Evolutionary conservation across 2,113 vertebrate species (phyloP), one percentile per base, ranked within the genome.

Genomic region (Pelecanoides urinatrix): DNA sequence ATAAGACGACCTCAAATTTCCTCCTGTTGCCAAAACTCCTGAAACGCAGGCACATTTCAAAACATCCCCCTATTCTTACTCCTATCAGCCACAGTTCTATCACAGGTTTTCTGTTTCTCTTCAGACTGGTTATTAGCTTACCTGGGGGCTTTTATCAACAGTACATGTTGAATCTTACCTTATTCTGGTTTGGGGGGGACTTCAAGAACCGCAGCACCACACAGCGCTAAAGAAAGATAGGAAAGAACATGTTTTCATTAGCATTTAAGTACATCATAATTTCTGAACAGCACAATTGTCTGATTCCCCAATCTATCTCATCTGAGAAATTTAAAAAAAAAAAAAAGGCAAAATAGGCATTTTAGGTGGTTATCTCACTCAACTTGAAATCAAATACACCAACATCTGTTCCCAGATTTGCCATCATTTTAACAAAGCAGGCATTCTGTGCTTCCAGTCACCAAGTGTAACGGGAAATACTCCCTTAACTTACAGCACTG

Each of bases 161-260:
- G 62, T 4, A 55, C 18, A 1, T 0, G 4, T 19, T 72, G 32
- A 49, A 42, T 59, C 97, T 97, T 98, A 99, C 99, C 99, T 99
- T 99, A 71, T 97, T 98, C 76, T 98, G 97, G 71, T 98, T 98
- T 80, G 98, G 98, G 42, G 98, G 98, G 92, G 98, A 99, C 97
- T 99, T 99, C 96, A 99, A 97, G 70, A 99, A 99, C 53, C 99
- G 99, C 19, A 99, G 97, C 91, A 99, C 99, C 97, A 98, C 98
- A 86, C 99, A 99, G 81, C 99, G 98, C 99, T 99, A 95, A 34
- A 91, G 90, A 38, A 47, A 74, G 96, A 84, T 1, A 50, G 19
- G 29, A 89, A 65, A 91, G n/a, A 95, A 71, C 19, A 84, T 45
- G 16, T 94, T 71, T 82, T 63, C 10, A 1, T 91, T 86, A 92